A percentile compares a stretch with the other conserved stretches of the same genome.
Evolutionary conservation across 2,113 vertebrate species (phyloP).

Genomic region (Cardinalis cardinalis): DNA sequence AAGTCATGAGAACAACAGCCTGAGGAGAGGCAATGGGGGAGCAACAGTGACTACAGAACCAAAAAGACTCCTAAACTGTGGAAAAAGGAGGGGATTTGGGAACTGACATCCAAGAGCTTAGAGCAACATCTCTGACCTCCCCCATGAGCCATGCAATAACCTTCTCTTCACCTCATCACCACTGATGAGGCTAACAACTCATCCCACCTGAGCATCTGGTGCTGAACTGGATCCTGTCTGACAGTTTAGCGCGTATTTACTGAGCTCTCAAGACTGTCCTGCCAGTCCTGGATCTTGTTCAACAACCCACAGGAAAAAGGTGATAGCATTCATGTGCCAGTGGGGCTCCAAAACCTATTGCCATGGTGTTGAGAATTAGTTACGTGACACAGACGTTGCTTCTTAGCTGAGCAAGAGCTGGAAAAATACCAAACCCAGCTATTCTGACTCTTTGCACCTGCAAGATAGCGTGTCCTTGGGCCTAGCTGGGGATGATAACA

Average conservation of each 20-base stretch:
- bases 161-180: neutral
- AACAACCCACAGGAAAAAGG: neutral
- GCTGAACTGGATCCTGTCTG: neutral
- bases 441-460: no score
- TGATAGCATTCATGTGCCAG: neutral
- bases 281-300: neutral
- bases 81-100: neutral
- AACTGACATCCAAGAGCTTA: neutral
- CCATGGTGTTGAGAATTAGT: no score
- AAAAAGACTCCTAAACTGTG: neutral
- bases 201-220: neutral
- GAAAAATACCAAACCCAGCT: no score
- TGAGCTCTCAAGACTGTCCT: neutral
- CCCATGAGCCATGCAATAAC: neutral
- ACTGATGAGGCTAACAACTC: neutral
- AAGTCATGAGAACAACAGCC: neutral
- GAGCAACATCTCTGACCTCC: neutral
- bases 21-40: neutral
- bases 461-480: no score
- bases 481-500: no score
- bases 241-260: neutral
- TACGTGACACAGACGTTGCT: no score
- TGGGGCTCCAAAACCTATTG: neutral
- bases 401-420: no score
- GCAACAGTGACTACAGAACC: rapidly evolving